A percentile compares a stretch with the other conserved stretches of the same genome.
Conservation (phyloP, 23 tunicate species). For the Oikopleura dioica region DNA sequence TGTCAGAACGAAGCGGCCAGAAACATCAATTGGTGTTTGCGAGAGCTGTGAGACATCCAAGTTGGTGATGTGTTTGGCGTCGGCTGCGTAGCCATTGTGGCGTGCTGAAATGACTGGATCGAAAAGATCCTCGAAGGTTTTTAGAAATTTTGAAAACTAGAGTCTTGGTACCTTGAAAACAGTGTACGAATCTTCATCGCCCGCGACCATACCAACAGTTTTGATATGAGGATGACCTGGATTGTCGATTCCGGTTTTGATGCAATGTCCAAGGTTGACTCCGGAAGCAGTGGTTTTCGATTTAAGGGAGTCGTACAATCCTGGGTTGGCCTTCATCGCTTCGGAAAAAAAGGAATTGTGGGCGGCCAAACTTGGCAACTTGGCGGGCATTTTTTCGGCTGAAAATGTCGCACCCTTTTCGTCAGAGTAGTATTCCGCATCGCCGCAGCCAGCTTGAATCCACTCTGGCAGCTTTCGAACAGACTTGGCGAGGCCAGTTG, state of each 20-base stretch:
- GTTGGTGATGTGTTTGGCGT: constrained; percentile 41
- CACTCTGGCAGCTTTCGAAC: background rate
- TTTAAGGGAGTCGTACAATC: constrained; percentile 20
- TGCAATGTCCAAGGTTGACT: constrained; percentile 64
- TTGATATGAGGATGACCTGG: constrained; percentile 75
- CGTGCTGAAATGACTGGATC: constrained; percentile 72
- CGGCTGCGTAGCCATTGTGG: constrained; percentile 48
- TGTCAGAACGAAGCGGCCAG: constrained; percentile 47
- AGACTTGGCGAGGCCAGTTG: background rate
- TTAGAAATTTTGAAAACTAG: no score
- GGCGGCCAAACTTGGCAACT: background rate
- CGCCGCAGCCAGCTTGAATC: background rate
- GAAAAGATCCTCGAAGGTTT: constrained; percentile 60
- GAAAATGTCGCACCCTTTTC: background rate
- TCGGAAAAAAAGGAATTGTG: background rate
- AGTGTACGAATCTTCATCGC: constrained; percentile 75
- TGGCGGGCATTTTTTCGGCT: background rate
- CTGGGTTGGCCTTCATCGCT: background rate
- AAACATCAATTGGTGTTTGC: constrained; percentile 26
- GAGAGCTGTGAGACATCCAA: constrained; percentile 34
- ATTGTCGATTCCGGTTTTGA: constrained; percentile 83
- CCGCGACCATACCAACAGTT: constrained; percentile 80
- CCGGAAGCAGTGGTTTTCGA: constrained; percentile 38
- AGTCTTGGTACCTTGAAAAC: constrained; percentile 86
- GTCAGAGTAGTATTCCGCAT: background rate